These are phyloP conservation scores for Antitype chi DNA, from an alignment of 2,888 invertebrate species.

Conservation along the genomic window DNA sequence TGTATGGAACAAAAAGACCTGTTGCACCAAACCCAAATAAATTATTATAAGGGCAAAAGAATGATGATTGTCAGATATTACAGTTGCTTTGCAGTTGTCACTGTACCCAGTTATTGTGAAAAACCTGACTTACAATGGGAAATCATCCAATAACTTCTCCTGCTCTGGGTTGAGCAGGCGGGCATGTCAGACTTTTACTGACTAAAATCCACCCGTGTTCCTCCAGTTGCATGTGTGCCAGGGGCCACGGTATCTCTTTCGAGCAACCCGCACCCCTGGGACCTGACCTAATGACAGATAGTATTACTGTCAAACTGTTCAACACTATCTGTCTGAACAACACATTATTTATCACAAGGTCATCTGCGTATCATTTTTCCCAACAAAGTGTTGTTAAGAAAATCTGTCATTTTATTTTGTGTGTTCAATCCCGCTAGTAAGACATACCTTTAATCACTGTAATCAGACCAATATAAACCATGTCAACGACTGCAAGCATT, in stretches of 20 bases:
- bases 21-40: neutral
- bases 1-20: neutral
- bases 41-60: no score
- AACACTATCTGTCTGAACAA: neutral
- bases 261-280: no score
- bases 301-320: neutral
- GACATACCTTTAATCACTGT: constrained; percentile 3
- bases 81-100: neutral
- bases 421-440: neutral
- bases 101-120: neutral
- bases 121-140: neutral
- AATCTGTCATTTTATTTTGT: neutral
- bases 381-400: neutral
- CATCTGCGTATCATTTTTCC: neutral
- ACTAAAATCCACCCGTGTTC: no score
- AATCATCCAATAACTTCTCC: no score
- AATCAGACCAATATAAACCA: neutral
- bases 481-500: neutral
- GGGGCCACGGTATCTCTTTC: no score
- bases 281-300: neutral
- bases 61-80: neutral
- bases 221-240: no score
- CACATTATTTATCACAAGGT: neutral
- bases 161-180: no score
- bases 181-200: no score